Percentiles rank a stretch among this genome's conserved stretches.
These are phyloP conservation scores for Myopa tessellatipennis DNA, from an alignment of 2,888 invertebrate genomes.

Conservation along the genomic window DNA sequence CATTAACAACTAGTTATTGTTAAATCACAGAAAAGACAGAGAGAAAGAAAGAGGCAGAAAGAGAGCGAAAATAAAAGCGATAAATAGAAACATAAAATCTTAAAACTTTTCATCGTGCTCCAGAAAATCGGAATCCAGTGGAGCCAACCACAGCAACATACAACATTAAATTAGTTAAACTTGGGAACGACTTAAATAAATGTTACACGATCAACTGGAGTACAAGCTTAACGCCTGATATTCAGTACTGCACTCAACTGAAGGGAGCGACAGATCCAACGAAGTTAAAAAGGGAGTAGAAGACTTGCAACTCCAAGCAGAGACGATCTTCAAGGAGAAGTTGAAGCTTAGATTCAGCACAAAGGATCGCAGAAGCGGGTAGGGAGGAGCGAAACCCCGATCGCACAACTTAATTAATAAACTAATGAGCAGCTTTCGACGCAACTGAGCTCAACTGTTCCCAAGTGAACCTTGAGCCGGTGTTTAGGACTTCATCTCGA, in stretches of 20 bases:
- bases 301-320: no score
- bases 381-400: not conserved
- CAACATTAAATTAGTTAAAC: not conserved
- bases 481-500: not conserved
- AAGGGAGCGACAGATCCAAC: not conserved
- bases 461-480: not conserved
- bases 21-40: not conserved
- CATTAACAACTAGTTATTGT: slow-evolving; percentile 1
- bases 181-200: not conserved
- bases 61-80: no score
- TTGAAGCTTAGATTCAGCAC: no score
- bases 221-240: not conserved
- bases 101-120: not conserved
- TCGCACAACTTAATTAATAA: slow-evolving; percentile 43
- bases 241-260: not conserved
- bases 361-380: no score
- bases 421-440: slow-evolving; percentile 38
- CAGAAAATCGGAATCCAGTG: not conserved
- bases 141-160: not conserved
- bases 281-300: not conserved
- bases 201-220: not conserved
- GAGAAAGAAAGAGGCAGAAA: no score
- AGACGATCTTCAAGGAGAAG: not conserved
- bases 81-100: slow-evolving; percentile 2
- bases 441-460: not conserved